Evolutionary conservation across 2,888 invertebrate genomes (phyloP).

Genomic region (Onchidella celtica): DNA sequence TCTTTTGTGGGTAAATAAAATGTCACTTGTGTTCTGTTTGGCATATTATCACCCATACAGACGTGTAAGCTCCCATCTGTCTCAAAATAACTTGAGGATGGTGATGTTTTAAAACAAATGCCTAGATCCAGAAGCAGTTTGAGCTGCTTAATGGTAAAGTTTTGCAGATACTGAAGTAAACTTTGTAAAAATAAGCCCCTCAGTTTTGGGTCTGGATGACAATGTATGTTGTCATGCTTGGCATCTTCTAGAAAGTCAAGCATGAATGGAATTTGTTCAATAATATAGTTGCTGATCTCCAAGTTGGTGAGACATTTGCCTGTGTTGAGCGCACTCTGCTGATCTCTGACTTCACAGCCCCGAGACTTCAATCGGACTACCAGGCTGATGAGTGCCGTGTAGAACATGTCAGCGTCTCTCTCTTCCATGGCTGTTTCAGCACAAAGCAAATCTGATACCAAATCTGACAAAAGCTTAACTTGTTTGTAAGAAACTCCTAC

Average conservation of each 20-base stretch:
- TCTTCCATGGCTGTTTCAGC: conserved; percentile 60
- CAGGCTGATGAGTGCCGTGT: conserved; percentile 23
- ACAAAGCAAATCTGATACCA: conserved; percentile 63
- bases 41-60: conserved; percentile 66
- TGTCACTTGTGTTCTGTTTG: conserved; percentile 57
- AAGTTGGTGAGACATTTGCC: conserved; percentile 40
- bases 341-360: conserved; percentile 31
- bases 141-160: conserved; percentile 60
- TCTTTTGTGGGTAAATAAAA: conserved; percentile 58
- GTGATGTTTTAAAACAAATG: conserved; percentile 64
- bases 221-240: conserved; percentile 23
- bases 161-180: conserved; percentile 49
- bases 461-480: conserved; percentile 56
- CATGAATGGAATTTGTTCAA: conserved; percentile 47
- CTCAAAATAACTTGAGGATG: conserved; percentile 55
- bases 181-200: conserved; percentile 39
- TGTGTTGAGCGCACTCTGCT: background rate
- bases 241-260: conserved; percentile 4
- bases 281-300: conserved; percentile 45
- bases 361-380: conserved; percentile 17
- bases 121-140: conserved; percentile 60
- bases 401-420: conserved; percentile 56
- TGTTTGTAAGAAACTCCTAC: conserved; percentile 53
- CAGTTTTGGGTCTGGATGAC: conserved; percentile 38
- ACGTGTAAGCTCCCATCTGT: conserved; percentile 56